phyloP scores from a whole-genome alignment of 1,140 invertebrate genomes.

The Nebria ingens region DNA sequence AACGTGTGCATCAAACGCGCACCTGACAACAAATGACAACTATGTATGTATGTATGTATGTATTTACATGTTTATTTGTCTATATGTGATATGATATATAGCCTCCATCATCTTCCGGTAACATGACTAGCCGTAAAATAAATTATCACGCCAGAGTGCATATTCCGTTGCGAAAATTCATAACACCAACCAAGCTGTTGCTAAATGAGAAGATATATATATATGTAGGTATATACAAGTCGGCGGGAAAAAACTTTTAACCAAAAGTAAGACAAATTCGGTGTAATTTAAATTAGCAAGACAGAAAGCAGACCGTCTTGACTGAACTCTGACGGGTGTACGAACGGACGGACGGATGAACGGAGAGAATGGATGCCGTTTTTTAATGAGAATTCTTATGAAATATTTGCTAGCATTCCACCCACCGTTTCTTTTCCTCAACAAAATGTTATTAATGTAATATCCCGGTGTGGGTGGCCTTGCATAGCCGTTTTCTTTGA shows the following conservation, averaged over 20 bases:
- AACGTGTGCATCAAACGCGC: no score
- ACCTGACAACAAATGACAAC: no score
- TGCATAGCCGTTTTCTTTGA: no score
- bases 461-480: background rate
- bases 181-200: constrained; percentile 1
- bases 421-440: background rate
- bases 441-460: constrained; percentile 8
- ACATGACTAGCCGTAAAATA: constrained; percentile 1
- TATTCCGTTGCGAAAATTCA: constrained; percentile 4
- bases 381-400: constrained; percentile 13
- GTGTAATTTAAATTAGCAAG: constrained; percentile 13
- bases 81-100: no score
- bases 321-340: constrained; percentile 6
- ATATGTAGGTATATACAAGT: no score
- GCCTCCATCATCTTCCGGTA: no score
- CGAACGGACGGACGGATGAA: no score
- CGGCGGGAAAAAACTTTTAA: constrained; percentile 11
- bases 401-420: background rate
- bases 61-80: no score
- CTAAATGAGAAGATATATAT: constrained; percentile 11
- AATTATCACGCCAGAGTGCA: background rate
- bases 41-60: no score
- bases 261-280: constrained; percentile 11
- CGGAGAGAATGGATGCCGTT: constrained; percentile 1
- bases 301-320: constrained; percentile 7